Evolutionary conservation across 64 coral and sea anemone genomes (phyloP).

Genomic region (Hydrozoanthus tunicans): DNA sequence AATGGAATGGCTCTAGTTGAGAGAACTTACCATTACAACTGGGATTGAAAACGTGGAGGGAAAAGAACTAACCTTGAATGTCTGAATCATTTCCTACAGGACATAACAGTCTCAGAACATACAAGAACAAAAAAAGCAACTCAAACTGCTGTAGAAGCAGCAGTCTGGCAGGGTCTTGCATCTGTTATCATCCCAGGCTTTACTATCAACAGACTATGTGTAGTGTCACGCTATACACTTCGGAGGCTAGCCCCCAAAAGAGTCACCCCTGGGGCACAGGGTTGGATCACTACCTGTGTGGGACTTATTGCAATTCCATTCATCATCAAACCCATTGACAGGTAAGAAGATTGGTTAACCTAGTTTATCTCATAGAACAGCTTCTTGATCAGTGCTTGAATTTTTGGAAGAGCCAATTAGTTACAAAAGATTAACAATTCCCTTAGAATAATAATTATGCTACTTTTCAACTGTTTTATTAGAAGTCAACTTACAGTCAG

Average conservation of each 20-base stretch:
- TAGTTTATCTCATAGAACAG: no score
- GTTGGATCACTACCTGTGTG: slow-evolving; percentile 79
- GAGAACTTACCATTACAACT: no score
- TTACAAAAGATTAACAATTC: no score
- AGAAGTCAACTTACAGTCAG: no score
- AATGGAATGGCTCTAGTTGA: no score
- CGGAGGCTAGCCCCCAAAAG: slow-evolving; percentile 46
- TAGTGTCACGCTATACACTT: slow-evolving; percentile 59
- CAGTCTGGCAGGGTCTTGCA: slow-evolving; percentile 93
- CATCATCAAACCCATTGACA: slow-evolving; percentile 98
- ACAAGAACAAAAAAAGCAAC: slow-evolving; percentile 38
- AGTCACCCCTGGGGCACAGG: slow-evolving; percentile 60
- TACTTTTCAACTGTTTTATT: no score
- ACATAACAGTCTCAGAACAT: slow-evolving; percentile 17
- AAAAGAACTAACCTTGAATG: no score
- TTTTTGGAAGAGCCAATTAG: no score
- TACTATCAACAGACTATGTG: slow-evolving; percentile 97
- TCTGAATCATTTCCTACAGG: neutral
- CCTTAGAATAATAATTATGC: no score
- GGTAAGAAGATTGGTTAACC: slow-evolving; percentile 34
- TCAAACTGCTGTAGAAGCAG: slow-evolving; percentile 80
- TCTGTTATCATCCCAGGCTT: slow-evolving; percentile 97
- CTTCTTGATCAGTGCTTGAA: no score
- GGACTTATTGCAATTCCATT: slow-evolving; percentile 86
- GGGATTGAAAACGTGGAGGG: no score